Conservation (phyloP, 1,140 invertebrate genomes). For the Odontomachus brunneus region DNA sequence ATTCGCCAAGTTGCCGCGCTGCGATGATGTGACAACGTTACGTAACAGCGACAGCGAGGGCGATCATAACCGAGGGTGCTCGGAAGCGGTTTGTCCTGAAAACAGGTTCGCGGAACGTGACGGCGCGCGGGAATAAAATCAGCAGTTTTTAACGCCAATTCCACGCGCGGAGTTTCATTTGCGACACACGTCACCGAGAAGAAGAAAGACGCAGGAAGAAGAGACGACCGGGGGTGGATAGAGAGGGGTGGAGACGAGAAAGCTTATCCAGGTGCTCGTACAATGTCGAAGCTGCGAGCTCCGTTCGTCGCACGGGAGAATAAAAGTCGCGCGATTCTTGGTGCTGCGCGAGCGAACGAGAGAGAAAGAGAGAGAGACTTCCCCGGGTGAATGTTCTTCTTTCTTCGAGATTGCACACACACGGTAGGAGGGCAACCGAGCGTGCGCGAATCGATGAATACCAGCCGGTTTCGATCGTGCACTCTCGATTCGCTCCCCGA, state of each 20-base stretch:
- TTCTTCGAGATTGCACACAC: slow-evolving; percentile 24
- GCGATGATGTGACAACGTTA: not conserved
- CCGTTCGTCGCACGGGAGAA: slow-evolving; percentile 8
- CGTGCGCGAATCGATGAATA: slow-evolving; percentile 53
- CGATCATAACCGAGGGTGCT: not conserved
- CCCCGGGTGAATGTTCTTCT: slow-evolving; percentile 9
- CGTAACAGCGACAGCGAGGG: not conserved
- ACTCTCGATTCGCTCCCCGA: slow-evolving; percentile 25
- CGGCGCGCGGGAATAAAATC: not conserved
- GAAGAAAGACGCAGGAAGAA: not conserved
- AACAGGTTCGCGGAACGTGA: not conserved
- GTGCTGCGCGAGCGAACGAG: not conserved
- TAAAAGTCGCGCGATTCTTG: slow-evolving; percentile 29
- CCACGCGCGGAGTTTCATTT: not conserved
- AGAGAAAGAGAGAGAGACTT: not conserved
- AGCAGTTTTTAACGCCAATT: slow-evolving; percentile 23
- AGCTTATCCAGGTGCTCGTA: slow-evolving; percentile 18
- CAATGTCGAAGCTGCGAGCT: slow-evolving; percentile 1
- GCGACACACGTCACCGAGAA: not conserved
- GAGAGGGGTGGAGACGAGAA: not conserved
- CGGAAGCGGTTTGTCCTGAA: not conserved
- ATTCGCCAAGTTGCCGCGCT: no score
- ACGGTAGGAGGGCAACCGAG: slow-evolving; percentile 17
- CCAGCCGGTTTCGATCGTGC: slow-evolving; percentile 29
- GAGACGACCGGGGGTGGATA: not conserved